Conservation (phyloP, 2,888 invertebrate genomes). For the Digitonthophagus gazella region DNA sequence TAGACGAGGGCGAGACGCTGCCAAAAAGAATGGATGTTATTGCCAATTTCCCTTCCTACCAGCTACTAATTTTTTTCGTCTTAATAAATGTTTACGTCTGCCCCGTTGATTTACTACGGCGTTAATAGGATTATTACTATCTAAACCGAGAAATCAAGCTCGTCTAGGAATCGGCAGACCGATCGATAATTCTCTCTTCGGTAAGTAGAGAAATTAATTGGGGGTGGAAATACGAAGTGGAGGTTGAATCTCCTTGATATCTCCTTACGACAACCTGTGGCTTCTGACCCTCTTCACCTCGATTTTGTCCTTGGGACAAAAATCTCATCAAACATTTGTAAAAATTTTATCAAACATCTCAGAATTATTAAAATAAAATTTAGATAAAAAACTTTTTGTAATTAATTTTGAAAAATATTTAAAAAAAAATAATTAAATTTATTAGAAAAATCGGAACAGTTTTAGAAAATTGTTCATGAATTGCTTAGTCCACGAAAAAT, state of each 20-base stretch:
- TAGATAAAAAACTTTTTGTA: no score
- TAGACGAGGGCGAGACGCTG: not conserved
- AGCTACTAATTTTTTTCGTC: not conserved
- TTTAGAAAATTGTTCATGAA: no score
- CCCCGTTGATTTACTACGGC: not conserved
- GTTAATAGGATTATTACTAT: not conserved
- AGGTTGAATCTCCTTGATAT: not conserved
- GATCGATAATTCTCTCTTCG: not conserved
- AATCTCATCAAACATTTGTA: no score
- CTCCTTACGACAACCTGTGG: not conserved
- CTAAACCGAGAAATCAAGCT: not conserved
- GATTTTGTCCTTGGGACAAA: not conserved
- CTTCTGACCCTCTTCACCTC: not conserved
- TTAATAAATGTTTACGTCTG: not conserved
- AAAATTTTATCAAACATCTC: no score
- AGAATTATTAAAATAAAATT: no score
- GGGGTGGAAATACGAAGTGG: not conserved
- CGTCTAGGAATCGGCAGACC: not conserved
- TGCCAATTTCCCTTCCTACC: not conserved
- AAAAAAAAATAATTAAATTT: no score
- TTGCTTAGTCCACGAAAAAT: no score
- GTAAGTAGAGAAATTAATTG: not conserved
- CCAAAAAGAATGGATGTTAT: not conserved
- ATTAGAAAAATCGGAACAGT: no score
- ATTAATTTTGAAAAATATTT: no score